Conservation (phyloP, 2,797 vertebrate genomes). For the Ambastaia sidthimunki region DNA sequence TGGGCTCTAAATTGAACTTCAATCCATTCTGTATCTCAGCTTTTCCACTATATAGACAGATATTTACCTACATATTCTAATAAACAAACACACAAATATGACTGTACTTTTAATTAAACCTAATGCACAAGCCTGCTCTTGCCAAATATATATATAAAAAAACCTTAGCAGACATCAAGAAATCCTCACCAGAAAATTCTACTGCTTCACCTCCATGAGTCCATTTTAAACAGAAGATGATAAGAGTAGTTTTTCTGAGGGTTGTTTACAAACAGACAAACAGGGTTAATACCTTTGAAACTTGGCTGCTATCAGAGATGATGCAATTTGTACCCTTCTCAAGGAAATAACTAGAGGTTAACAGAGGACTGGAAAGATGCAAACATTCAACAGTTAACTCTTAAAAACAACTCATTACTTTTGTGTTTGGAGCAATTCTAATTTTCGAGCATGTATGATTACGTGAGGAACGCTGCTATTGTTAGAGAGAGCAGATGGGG, state of each 20-base stretch:
- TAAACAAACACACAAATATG: neutral
- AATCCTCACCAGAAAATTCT: neutral
- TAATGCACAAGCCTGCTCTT: neutral
- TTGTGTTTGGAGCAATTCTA: neutral
- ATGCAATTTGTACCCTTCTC: neutral
- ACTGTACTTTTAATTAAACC: neutral
- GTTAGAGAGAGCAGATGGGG: too few species aligned
- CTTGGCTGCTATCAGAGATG: neutral
- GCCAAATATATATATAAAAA: neutral
- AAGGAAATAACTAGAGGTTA: constrained; percentile 32
- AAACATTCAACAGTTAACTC: constrained; percentile 21
- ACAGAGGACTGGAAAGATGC: constrained; percentile 23
- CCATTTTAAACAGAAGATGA: neutral
- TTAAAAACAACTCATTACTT: neutral
- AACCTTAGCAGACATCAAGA: neutral
- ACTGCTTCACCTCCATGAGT: neutral
- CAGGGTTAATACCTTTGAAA: constrained; percentile 24
- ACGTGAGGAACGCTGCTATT: neutral
- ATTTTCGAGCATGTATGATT: neutral
- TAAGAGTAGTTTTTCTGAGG: neutral
- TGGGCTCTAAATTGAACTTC: neutral
- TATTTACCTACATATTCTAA: neutral
- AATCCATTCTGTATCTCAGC: neutral
- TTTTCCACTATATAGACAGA: neutral
- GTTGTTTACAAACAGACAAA: neutral